Base-by-base conservation (phyloP, 2,113 vertebrate genomes). In the Platysteira castanea region DNA sequence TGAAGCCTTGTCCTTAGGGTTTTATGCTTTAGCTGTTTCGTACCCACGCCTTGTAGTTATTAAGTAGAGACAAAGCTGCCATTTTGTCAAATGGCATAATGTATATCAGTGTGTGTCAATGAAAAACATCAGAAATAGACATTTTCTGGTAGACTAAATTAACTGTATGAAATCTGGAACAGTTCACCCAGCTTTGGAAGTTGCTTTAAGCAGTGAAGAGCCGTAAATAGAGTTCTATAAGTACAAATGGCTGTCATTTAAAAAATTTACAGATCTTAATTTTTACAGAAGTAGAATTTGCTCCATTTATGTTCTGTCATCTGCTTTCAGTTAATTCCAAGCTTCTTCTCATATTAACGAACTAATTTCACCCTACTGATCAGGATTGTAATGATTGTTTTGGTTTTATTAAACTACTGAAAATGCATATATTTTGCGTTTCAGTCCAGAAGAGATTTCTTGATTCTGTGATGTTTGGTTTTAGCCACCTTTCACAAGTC, bases 41-140 rank as follows among this genome's bases (percentile, higher is more conserved):
- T 98, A 97, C 98, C 97, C 98, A 97, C 93, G 97, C 97, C 96
- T 96, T 97, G 93, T 96, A 96, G 97, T 98, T 98, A 97, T 97
- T 98, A 97, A 95, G 91, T 94, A 70, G 86, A 96, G 92, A 98
- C 97, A 98, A 98, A 98, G 98, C 97, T 56, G 95, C 95, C 53
- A 94, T 97, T 98, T 98, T 96, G 97, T 97, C 92, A 91, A 87
- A 93, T 96, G 96, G 94, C 95, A 96, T 84, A 96, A 97, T 96
- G 95, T 98, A 92, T 98, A 97, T 98, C 98, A 97, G 97, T 95
- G 89, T 96, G 94, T 96, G 96, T 97, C 97, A 98, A 96, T 98
- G 96, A 97, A 97, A 94, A 98, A 94, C 90, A 96, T 96, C 78
- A 95, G 94, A 96, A 97, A 88, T 60, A 82, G 89, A 80, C 93